Percentiles rank a stretch among this genome's conserved stretches.
These are phyloP conservation scores for Triplophysa tibetana DNA, from an alignment of 2,113 vertebrate genomes.

Conservation along the genomic window DNA sequence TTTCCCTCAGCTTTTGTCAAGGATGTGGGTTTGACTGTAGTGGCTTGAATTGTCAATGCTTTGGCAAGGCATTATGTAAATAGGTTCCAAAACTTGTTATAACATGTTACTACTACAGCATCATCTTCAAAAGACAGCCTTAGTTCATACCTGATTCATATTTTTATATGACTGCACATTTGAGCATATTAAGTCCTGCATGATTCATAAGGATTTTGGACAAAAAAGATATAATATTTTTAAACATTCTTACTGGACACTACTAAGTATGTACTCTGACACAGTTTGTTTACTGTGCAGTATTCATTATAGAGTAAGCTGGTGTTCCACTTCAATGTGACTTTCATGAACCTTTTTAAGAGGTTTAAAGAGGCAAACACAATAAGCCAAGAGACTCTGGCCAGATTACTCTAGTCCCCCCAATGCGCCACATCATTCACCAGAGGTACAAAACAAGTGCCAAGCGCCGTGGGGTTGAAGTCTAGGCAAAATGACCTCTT, in stretches of 20 bases:
- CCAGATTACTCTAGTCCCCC: slow-evolving; percentile 80
- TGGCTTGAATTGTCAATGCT: background rate
- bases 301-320: too few relatives aligned
- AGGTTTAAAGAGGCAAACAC: background rate
- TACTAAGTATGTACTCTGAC: too few relatives aligned
- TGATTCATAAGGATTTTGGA: too few relatives aligned
- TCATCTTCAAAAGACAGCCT: background rate
- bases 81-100: background rate
- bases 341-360: background rate
- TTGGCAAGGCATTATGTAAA: background rate
- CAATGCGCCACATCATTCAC: slow-evolving; percentile 85
- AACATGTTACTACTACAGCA: background rate
- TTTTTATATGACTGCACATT: background rate
- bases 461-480: slow-evolving; percentile 72
- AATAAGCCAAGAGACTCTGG: slow-evolving; percentile 57
- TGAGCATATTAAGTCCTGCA: too few relatives aligned
- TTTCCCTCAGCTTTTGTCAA: too few relatives aligned
- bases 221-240: too few relatives aligned
- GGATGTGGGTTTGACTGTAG: background rate
- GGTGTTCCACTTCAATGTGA: background rate
- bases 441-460: slow-evolving; percentile 77
- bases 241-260: too few relatives aligned
- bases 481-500: slow-evolving; percentile 78
- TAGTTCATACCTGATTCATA: slow-evolving; percentile 11
- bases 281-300: too few relatives aligned